Evolutionary conservation across 2,113 vertebrate species (phyloP).

Genomic region (Bettongia penicillata): DNA sequence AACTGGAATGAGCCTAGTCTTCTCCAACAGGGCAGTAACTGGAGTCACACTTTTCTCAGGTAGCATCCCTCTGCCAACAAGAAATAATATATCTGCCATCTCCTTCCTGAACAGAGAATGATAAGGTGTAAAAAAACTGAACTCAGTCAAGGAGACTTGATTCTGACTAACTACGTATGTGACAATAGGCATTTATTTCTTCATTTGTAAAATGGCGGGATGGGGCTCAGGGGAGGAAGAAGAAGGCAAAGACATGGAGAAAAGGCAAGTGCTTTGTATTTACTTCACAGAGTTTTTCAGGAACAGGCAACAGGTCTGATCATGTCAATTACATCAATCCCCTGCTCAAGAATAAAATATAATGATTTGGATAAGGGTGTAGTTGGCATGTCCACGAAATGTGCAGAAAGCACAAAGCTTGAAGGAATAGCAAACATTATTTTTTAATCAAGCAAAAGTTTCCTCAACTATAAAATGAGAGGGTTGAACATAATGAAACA

Average conservation of each 20-base stretch:
- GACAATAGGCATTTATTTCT: background rate
- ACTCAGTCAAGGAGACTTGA: background rate
- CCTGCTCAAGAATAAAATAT: background rate
- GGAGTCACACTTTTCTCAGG: background rate
- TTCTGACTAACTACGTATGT: background rate
- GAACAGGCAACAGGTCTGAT: background rate
- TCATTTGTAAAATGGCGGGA: background rate
- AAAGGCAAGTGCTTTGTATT: background rate
- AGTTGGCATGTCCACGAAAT: background rate
- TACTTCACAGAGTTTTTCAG: background rate
- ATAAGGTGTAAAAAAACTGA: background rate
- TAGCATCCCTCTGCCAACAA: background rate
- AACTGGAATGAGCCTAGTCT: constrained; percentile 15
- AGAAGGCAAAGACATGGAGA: background rate
- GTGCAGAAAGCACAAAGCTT: background rate
- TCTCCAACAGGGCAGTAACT: background rate
- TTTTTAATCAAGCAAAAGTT: background rate
- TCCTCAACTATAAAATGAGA: background rate
- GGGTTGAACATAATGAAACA: background rate
- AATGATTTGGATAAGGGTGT: background rate
- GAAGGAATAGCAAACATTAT: background rate
- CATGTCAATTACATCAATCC: background rate
- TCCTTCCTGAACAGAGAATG: background rate
- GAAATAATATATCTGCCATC: background rate
- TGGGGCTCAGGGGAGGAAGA: background rate